Evolutionary conservation across 2,113 vertebrate species (phyloP), one percentile per base, ranked within the genome.

Genomic region (Anseranas semipalmata): DNA sequence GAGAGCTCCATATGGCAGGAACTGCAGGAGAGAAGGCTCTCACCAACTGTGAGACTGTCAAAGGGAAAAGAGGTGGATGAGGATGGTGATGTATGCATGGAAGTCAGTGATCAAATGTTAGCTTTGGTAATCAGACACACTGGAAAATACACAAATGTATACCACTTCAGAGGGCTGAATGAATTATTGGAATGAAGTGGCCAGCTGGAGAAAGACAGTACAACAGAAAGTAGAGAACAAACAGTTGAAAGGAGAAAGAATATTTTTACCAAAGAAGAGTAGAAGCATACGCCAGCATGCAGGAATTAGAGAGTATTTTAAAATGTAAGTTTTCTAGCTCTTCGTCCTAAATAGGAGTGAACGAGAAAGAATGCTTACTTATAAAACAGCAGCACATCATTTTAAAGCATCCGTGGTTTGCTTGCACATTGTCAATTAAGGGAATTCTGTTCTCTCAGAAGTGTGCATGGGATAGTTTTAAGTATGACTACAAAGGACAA

Each of bases 1-100:
- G 21, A 93, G 94, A 95, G 84, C 96, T 97, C 95, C 96, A 92
- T 95, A 95, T 95, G 96, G 95, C 94, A 95, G 90, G 90, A 95
- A 2, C 91, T 91, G 91, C 14, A 0, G 95, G 92, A 95, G 83
- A 78, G 78, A 68, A 90, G 72, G 39, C 74, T 95, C 78, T 95
- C 84, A 89, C 76, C 89, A 95, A 88, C 93, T 89, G 93, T 93
- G 93, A 93, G 56, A 52, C 76, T 93, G 88, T 76, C 90, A 84
- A 12, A 87, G 91, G 94, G 67, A 92, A 48, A 74, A 18, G 74
- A 90, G 85, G 85, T 46, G 5, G 22, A 72, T 46, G 91, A 76
- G 18, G 81, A 21, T 68, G 70, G 32, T 66, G 89, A 70, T 85
- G 88, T 70, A 24, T 30, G 18, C 65, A 85, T 87, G 90, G 70